Base-by-base conservation (phyloP, 64 coral and sea anemone species). In the Pocillopora damicornis region DNA sequence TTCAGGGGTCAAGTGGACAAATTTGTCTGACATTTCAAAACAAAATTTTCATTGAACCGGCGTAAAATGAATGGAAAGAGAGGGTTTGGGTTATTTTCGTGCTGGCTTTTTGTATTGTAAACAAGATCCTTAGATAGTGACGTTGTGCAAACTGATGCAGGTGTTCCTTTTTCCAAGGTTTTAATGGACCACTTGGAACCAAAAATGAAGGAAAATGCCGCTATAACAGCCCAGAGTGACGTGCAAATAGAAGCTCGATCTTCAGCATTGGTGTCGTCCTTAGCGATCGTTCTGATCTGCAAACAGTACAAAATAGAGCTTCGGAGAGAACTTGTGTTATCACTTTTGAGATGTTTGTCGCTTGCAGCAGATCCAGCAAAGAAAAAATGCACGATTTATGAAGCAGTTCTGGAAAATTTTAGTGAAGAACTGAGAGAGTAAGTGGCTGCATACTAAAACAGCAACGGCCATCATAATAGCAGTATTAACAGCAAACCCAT, bases 331-430 rank as follows among this genome's bases (percentile, higher is more conserved):
- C 14, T 37, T 14, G 8, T 9, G 1, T 18, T 38, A 1, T 22
- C 0, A 22, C 61, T 82, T 25, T 11, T 82, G 61, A 82, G 59
- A 9, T 82, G 79, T 35, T 66, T 82, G 16, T 60, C 79, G 23
- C 79, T 82, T 82, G 61, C 63, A 38, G 79, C 59, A 2, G 79
- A 82, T 35, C 79, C 79, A 63, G 11, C 35, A 2, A 61, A 7
- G 60, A 20, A 82, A 66, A 37, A 42, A 8, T 82, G 79, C 38
- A 17, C 79, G 1, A 14, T 38, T 36, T 82, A 82, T 16, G 79
- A 82, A 61, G 79, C 23, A 36, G 61, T 82, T 16, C 16, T 82
- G 15, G 35, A 13, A 1, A 35, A 82, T 25, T 82, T 82, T 67
- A 82, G 35, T 35, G 1, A 11, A 9, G 79, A 35, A 16, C 61